These are phyloP conservation scores for Etheostoma perlongum DNA, from an alignment of 2,797 vertebrate genomes.

Conservation along the genomic window DNA sequence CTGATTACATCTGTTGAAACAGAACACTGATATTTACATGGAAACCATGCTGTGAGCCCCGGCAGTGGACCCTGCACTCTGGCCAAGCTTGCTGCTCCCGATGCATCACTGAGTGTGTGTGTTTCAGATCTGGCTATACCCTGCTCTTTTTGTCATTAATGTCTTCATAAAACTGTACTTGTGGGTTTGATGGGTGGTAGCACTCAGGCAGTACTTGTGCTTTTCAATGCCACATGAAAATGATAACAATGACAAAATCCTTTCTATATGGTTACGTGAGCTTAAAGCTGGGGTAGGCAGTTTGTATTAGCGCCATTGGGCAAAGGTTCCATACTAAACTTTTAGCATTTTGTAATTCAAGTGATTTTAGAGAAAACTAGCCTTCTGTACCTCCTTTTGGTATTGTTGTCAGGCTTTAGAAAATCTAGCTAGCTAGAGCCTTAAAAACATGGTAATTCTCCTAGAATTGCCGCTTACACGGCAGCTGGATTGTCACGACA, in stretches of 20 bases:
- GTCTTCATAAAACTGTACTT: slow-evolving; percentile 32
- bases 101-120: slow-evolving; percentile 8
- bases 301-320: too few species aligned
- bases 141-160: slow-evolving; percentile 36
- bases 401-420: too few species aligned
- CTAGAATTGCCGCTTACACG: too few species aligned
- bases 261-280: slow-evolving; percentile 10
- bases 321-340: too few species aligned
- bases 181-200: slow-evolving; percentile 7
- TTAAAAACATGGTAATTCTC: too few species aligned
- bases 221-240: slow-evolving; percentile 15
- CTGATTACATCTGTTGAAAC: slow-evolving; percentile 72
- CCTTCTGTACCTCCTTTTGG: too few species aligned
- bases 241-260: not conserved
- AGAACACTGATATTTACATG: slow-evolving; percentile 67
- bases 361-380: too few species aligned
- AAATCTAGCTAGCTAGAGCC: too few species aligned
- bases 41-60: slow-evolving; percentile 53
- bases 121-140: slow-evolving; percentile 32
- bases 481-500: too few species aligned
- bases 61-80: slow-evolving; percentile 11
- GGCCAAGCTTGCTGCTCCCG: slow-evolving; percentile 28
- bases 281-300: not conserved
- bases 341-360: too few species aligned
- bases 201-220: not conserved